Percentiles rank a stretch among this genome's conserved stretches.
phyloP scores from a whole-genome alignment of 2,113 vertebrate genomes.

The Tachysurus vachellii region DNA sequence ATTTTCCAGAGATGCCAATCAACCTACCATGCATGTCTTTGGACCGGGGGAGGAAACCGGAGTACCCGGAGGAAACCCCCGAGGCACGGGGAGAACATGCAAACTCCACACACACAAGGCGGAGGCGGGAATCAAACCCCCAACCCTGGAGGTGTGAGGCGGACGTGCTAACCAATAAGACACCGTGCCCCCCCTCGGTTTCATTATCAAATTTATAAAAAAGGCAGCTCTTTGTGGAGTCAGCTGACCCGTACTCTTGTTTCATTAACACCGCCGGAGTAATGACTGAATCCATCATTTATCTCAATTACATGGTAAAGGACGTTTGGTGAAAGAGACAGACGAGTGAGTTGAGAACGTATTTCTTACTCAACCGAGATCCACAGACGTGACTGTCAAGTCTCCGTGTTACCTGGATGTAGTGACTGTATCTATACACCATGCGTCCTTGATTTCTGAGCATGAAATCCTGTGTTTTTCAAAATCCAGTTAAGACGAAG shows the following conservation, averaged over 20 bases:
- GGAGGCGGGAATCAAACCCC: too few relatives aligned
- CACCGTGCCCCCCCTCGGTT: too few relatives aligned
- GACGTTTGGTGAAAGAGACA: neutral
- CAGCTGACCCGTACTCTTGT: conserved; percentile 14
- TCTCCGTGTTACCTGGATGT: neutral
- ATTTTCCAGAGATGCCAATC: too few relatives aligned
- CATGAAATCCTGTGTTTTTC: neutral
- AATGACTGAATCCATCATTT: conserved; percentile 25
- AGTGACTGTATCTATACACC: neutral
- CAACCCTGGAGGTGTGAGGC: too few relatives aligned
- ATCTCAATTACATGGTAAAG: conserved; percentile 15
- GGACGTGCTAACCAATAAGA: too few relatives aligned
- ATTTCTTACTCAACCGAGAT: neutral
- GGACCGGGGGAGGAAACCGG: too few relatives aligned
- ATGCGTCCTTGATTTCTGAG: neutral
- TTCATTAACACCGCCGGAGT: neutral
- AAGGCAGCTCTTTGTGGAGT: neutral
- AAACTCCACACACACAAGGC: too few relatives aligned
- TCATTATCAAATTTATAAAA: conserved; percentile 26
- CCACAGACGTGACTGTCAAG: neutral
- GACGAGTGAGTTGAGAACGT: too few relatives aligned
- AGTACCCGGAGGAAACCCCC: too few relatives aligned
- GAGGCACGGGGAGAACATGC: too few relatives aligned
- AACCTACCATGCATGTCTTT: too few relatives aligned
- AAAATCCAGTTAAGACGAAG: neutral